Conservation (phyloP, 2,797 vertebrate genomes). For the Anguilla pacifica region DNA sequence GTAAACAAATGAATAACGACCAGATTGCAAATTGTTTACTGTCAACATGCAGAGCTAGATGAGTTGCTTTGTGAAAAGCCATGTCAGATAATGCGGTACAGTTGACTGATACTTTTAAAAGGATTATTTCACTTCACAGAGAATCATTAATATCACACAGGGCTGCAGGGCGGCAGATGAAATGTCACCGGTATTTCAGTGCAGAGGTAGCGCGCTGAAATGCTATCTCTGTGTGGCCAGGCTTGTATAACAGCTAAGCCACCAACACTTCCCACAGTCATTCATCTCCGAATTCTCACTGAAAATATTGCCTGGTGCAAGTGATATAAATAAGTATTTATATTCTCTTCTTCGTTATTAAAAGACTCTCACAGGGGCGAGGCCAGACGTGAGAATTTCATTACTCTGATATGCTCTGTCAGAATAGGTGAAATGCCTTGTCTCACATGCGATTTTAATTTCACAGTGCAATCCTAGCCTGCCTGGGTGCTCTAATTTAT, state of each 20-base stretch:
- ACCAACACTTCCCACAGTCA: background rate
- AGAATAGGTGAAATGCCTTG: background rate
- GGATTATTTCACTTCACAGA: slow-evolving; percentile 20
- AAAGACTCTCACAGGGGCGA: background rate
- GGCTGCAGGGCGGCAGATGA: background rate
- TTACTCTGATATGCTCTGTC: background rate
- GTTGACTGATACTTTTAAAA: background rate
- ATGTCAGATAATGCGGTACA: background rate
- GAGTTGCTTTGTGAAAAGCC: background rate
- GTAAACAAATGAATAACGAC: slow-evolving; percentile 21
- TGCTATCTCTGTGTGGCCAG: background rate
- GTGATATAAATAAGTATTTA: background rate
- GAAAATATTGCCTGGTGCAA: background rate
- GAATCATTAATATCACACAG: background rate
- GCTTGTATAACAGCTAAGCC: background rate
- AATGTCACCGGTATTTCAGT: background rate
- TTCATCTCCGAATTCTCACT: slow-evolving; percentile 6
- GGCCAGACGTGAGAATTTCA: background rate
- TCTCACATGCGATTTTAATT: background rate
- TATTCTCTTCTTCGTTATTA: background rate
- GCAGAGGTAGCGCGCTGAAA: background rate
- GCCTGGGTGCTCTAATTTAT: background rate
- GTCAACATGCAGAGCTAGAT: background rate
- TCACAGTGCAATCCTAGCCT: background rate
- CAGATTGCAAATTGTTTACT: background rate